phyloP scores from a whole-genome alignment of 64 coral and sea anemone species.

The Cladopsammia gracilis region DNA sequence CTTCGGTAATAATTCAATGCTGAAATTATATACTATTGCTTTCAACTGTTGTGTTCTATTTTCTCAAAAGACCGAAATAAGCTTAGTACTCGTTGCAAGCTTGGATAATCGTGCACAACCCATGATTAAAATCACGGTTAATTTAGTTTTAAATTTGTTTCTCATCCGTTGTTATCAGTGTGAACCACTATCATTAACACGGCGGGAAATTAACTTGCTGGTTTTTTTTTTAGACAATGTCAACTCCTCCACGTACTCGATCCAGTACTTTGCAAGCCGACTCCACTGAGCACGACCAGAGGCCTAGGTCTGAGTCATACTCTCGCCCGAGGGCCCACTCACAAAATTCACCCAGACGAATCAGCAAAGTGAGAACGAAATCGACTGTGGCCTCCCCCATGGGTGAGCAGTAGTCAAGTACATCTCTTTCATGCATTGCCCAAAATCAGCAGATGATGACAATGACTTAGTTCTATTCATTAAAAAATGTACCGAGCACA shows the following conservation, averaged over 20 bases:
- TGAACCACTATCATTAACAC: too few relatives aligned
- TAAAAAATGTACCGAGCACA: too few relatives aligned
- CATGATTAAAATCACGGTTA: too few relatives aligned
- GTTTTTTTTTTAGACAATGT: not conserved
- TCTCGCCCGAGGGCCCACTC: not conserved
- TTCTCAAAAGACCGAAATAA: too few relatives aligned
- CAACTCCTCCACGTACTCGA: slow-evolving; percentile 5
- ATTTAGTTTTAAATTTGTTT: too few relatives aligned
- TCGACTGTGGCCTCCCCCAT: slow-evolving; percentile 9
- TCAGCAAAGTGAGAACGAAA: slow-evolving; percentile 31
- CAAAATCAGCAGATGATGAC: too few relatives aligned
- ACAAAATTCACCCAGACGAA: not conserved
- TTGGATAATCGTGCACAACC: too few relatives aligned
- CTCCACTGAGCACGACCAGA: not conserved
- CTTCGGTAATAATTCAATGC: slow-evolving; percentile 24
- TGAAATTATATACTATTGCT: not conserved
- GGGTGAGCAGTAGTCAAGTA: not conserved
- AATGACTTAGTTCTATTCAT: too few relatives aligned
- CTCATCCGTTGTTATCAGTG: too few relatives aligned
- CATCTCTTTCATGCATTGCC: not conserved
- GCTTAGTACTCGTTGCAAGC: too few relatives aligned
- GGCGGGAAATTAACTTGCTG: too few relatives aligned
- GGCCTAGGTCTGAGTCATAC: not conserved
- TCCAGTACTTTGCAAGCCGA: not conserved
- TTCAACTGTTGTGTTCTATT: too few relatives aligned